phyloP scores from a whole-genome alignment of 1,140 invertebrate species.

The Zaprionus inermis region DNA sequence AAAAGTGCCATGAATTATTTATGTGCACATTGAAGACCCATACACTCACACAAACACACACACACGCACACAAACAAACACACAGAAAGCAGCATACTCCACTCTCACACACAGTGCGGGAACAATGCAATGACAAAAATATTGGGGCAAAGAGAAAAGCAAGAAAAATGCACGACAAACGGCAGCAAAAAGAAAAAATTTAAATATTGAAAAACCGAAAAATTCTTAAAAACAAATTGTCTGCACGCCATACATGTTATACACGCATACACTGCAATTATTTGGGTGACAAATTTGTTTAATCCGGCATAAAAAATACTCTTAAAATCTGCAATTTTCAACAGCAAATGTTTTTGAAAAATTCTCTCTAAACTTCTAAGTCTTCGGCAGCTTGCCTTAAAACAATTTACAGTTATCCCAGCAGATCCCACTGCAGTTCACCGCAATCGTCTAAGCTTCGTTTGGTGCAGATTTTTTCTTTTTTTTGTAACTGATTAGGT shows the following conservation, averaged over 20 bases:
- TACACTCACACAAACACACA: not conserved
- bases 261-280: not conserved
- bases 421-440: no score
- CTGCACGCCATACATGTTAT: not conserved
- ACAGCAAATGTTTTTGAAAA: not conserved
- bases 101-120: slow-evolving; percentile 4
- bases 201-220: slow-evolving; percentile 21
- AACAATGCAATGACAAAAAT: slow-evolving; percentile 28
- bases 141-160: slow-evolving; percentile 4
- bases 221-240: slow-evolving; percentile 17
- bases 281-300: not conserved
- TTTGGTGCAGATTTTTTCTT: no score
- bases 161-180: slow-evolving; percentile 10
- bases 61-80: not conserved
- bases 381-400: not conserved
- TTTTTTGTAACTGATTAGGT: not conserved
- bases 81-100: not conserved
- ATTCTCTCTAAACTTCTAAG: not conserved
- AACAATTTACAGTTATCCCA: not conserved
- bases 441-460: not conserved
- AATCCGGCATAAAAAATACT: not conserved
- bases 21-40: slow-evolving; percentile 44
- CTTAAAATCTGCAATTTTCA: not conserved
- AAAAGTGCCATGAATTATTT: slow-evolving; percentile 79
- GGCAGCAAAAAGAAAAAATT: slow-evolving; percentile 32